Evolutionary conservation across 2,113 vertebrate species (phyloP), one percentile per base, ranked within the genome.

Genomic region (Notiomystis cincta): DNA sequence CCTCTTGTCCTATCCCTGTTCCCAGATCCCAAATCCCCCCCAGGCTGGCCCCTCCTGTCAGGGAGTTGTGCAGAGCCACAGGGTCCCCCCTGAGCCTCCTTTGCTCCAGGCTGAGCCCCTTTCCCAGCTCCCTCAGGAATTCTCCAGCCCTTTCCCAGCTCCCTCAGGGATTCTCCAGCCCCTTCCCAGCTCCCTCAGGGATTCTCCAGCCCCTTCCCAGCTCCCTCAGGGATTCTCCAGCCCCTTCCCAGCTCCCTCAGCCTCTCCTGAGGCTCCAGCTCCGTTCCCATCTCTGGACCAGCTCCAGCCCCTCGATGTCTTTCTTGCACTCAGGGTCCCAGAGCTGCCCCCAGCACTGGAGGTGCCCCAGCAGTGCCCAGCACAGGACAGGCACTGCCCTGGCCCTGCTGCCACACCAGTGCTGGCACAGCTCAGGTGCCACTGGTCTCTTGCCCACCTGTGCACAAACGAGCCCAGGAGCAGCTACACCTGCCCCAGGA

Each of bases 11-110:
- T 75, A 60, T 21, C 45, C 69, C 51, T 58, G 77, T 51, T 33
- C 28, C 31, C 22, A n/a, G n/a, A n/a, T n/a, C n/a, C n/a, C n/a
- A n/a, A n/a, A 28, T 5, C 7, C 19, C 28, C 28, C 11, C 0
- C n/a, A n/a, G 0, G 62, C 45, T 51, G 33, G 12, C 8, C 38
- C n/a, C 20, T 70, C 85, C 66, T 64, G 42, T 1, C 69, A 82
- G 51, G 42, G 67, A 30, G 3, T 2, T 66, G 45, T 51, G 28
- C 33, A 45, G 51, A 66, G 77, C 33, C 67, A 81, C 1, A 37
- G 38, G 24, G 2, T 1, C 3, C 19, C 45, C 15, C 38, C 45
- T 11, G 45, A 82, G 28, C 15, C 53, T 51, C 77, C 53, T 73
- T 21, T 58, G 0, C 23, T n/a, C 28, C 86, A 38, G 19, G 6